A percentile compares a stretch with the other conserved stretches of the same genome.
Conservation (phyloP, 2,888 invertebrate species). For the Lithophane ornitopus region DNA sequence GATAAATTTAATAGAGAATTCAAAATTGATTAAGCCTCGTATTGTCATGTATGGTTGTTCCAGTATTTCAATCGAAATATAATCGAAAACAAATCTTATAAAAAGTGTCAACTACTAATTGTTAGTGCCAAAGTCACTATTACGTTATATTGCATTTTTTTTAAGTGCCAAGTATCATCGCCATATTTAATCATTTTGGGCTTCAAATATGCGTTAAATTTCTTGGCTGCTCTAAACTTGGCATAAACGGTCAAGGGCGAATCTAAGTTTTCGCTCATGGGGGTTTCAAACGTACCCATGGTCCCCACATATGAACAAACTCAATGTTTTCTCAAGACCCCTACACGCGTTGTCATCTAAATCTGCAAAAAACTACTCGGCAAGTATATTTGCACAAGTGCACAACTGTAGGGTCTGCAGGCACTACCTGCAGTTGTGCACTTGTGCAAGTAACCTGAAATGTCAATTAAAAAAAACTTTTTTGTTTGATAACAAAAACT, state of each 20-base stretch:
- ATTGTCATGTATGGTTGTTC: constrained; percentile 23
- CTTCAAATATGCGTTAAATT: neutral
- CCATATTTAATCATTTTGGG: neutral
- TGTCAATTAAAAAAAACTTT: too few species aligned
- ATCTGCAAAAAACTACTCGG: neutral
- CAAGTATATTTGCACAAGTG: neutral
- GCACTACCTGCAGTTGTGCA: too few species aligned
- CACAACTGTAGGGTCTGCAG: too few species aligned
- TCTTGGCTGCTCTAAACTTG: constrained; percentile 14
- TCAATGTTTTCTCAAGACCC: neutral
- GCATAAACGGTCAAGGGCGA: neutral
- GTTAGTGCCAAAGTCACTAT: constrained; percentile 43
- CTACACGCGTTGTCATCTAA: neutral
- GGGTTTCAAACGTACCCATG: too few species aligned
- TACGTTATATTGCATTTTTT: neutral
- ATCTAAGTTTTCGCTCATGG: neutral
- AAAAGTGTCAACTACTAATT: constrained; percentile 36
- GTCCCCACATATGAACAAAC: too few species aligned
- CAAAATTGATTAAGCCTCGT: neutral
- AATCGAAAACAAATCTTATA: constrained; percentile 20
- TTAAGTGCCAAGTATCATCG: constrained; percentile 1
- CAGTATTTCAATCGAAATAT: constrained; percentile 10
- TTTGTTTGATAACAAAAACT: too few species aligned
- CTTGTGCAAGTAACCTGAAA: too few species aligned
- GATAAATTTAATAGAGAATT: neutral